Percentiles rank a stretch among this genome's conserved stretches.
These are phyloP conservation scores for Epinephelus moara DNA, from an alignment of 2,113 vertebrate species.

Conservation along the genomic window DNA sequence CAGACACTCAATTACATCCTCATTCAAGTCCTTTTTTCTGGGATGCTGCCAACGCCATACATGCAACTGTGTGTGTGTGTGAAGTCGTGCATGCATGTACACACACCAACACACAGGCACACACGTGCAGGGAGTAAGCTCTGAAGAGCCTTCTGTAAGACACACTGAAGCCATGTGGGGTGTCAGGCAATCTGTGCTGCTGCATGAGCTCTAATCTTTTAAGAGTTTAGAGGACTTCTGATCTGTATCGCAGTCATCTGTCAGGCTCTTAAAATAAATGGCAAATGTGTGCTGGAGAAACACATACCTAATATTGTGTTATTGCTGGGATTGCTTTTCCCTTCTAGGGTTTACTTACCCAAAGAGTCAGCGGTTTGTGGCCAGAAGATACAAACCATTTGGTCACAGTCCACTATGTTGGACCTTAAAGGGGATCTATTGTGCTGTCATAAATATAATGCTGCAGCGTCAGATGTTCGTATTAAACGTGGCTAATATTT, in stretches of 20 bases:
- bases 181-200: constrained; percentile 46
- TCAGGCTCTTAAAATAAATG: constrained; percentile 20
- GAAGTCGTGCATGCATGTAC: not conserved
- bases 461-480: no score
- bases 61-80: not conserved
- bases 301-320: not conserved
- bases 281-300: constrained; percentile 2
- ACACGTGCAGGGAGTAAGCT: constrained; percentile 6
- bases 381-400: not conserved
- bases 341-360: not conserved
- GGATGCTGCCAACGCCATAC: constrained; percentile 20
- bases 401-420: not conserved
- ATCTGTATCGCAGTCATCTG: constrained; percentile 31
- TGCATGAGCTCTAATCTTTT: constrained; percentile 46
- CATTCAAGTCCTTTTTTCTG: constrained; percentile 3
- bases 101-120: not conserved
- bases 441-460: no score
- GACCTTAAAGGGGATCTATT: not conserved
- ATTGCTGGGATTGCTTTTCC: not conserved
- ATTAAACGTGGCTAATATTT: no score
- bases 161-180: constrained; percentile 23
- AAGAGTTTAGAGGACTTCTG: constrained; percentile 20
- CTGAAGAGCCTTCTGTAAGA: constrained; percentile 24
- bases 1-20: not conserved
- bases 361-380: not conserved